Conservation (phyloP, 2,888 invertebrate genomes). For the Candidula unifasciata region DNA sequence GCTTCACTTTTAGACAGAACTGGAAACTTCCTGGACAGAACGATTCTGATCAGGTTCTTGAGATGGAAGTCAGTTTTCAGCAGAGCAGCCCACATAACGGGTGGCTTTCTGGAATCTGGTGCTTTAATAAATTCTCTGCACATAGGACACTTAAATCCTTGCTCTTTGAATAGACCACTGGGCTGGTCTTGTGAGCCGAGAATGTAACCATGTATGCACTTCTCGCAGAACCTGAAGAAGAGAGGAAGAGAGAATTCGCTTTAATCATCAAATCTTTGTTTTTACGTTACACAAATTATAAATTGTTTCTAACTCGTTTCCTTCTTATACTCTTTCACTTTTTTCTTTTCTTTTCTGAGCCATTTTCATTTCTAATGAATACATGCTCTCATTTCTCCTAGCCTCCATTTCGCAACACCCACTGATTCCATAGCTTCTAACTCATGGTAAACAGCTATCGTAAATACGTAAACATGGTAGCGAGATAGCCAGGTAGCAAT, state of each 20-base stretch:
- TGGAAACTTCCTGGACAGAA: constrained; percentile 19
- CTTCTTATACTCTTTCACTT: too few species aligned
- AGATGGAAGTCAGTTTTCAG: constrained; percentile 54
- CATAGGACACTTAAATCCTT: constrained; percentile 52
- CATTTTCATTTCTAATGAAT: too few species aligned
- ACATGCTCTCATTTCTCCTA: too few species aligned
- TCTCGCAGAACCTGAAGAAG: constrained; percentile 52
- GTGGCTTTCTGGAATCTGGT: constrained; percentile 32
- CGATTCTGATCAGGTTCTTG: constrained; percentile 50
- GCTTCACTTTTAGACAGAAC: background rate
- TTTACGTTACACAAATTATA: too few species aligned
- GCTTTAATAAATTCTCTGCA: constrained; percentile 49
- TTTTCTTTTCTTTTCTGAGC: too few species aligned
- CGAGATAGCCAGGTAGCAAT: too few species aligned
- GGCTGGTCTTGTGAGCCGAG: background rate
- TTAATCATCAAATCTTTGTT: background rate
- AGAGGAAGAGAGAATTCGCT: background rate
- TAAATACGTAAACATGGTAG: too few species aligned
- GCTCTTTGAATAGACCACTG: constrained; percentile 15
- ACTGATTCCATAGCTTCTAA: too few species aligned
- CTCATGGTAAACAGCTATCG: too few species aligned
- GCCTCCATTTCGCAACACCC: too few species aligned
- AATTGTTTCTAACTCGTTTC: too few species aligned
- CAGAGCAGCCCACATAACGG: constrained; percentile 49
- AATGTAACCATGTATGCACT: constrained; percentile 47